A percentile compares a stretch with the other conserved stretches of the same genome.
Conservation (phyloP, 2,797 vertebrate genomes). For the Bovichtus variegatus region DNA sequence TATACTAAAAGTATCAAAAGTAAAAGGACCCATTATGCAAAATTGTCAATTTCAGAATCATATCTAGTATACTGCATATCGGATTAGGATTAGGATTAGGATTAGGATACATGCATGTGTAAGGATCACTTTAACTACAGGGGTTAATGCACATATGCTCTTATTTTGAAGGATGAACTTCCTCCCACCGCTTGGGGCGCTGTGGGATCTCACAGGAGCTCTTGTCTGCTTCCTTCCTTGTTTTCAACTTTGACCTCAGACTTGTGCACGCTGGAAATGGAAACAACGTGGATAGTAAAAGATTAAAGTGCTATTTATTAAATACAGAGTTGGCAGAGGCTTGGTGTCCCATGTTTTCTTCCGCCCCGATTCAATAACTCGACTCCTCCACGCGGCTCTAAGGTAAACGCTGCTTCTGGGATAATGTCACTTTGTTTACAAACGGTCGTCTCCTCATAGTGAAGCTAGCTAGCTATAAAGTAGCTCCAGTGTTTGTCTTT, state of each 20-base stretch:
- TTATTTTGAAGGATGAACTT: background rate
- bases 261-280: conserved; percentile 48
- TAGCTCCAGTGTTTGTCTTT: background rate
- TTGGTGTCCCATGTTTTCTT: background rate
- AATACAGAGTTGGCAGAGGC: background rate
- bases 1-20: too few species aligned
- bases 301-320: background rate
- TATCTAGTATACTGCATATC: too few species aligned
- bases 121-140: too few species aligned
- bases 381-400: background rate
- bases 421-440: conserved; percentile 55
- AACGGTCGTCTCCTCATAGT: background rate
- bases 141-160: too few species aligned
- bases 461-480: background rate
- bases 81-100: too few species aligned
- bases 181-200: conserved; percentile 47
- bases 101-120: too few species aligned
- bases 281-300: conserved; percentile 69
- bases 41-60: too few species aligned
- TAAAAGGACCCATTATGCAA: too few species aligned
- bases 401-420: conserved; percentile 36
- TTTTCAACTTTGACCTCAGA: conserved; percentile 61
- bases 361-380: background rate
- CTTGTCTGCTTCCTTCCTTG: background rate
- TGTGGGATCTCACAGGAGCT: conserved; percentile 15